A percentile compares a stretch with the other conserved stretches of the same genome.
phyloP scores from a whole-genome alignment of 2,113 vertebrate species.

The Lepus timidus region DNA sequence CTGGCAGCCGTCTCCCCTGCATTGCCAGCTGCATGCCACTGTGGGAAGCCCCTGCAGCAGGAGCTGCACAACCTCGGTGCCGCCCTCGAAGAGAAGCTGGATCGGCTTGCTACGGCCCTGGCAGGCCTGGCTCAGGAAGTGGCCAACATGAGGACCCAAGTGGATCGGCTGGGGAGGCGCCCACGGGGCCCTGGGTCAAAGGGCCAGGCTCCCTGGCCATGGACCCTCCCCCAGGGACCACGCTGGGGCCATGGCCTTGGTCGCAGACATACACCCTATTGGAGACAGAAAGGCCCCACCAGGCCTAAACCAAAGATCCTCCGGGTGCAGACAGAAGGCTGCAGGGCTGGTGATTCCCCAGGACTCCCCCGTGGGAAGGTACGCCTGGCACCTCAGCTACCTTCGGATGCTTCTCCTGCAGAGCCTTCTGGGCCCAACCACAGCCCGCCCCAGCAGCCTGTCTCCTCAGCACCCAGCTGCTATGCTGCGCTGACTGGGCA shows the following conservation, averaged over 20 bases:
- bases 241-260: background rate
- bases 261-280: conserved; percentile 55
- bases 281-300: conserved; percentile 59
- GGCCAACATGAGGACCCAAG: conserved; percentile 71
- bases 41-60: conserved; percentile 11
- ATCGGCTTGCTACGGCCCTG: conserved; percentile 43
- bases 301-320: conserved; percentile 74
- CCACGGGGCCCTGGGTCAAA: background rate
- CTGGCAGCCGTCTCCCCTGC: background rate
- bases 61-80: conserved; percentile 17
- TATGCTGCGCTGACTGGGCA: background rate
- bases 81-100: conserved; percentile 67
- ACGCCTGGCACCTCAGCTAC: background rate
- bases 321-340: background rate
- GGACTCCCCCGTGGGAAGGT: conserved; percentile 19
- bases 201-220: conserved; percentile 49
- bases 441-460: conserved; percentile 33
- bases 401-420: accelerated
- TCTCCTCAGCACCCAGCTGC: background rate
- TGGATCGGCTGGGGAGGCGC: conserved; percentile 67
- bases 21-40: background rate
- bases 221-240: conserved; percentile 46
- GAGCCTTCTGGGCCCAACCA: background rate
- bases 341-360: background rate
- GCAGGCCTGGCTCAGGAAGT: conserved; percentile 78